Evolutionary conservation across 2,888 invertebrate genomes (phyloP), one percentile per base, ranked within the genome.

Genomic region (Siphlonurus alternatus): DNA sequence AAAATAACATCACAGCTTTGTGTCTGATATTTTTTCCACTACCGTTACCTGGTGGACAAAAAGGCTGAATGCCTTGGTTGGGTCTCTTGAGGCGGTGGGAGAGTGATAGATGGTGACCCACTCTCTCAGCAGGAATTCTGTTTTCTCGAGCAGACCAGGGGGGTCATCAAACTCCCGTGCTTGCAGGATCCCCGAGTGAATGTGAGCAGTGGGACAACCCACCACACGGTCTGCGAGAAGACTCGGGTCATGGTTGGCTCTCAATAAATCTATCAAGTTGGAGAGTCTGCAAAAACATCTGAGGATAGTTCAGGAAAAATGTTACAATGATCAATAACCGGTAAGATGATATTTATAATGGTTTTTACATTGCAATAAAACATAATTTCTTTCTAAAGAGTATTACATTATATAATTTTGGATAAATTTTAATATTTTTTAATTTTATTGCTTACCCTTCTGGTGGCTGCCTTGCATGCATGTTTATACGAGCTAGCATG

Each of bases 101-200:
- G 86, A 86, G 72, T 94, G 88, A 71, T 92, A 93, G 72, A 96
- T 87, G 66, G 83, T 85, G 19, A 97, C 90, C 99, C 99, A 99
- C 73, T 99, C 98, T 23, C 96, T 83, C 51, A 99, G 80, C 15
- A 99, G 79, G 70, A 82, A 90, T 75, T 99, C 98, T 0, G 96
- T 95, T 76, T 96, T 97, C 73, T 96, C 97, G 71, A 91, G 87
- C 59, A 97, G 79, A 23, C 93, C 95, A 0, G 93, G 93, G 1
- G 96, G 96, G 77, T 97, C 97, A 71, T 91, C 89, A 71, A 88
- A 91, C 71, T 93, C 93, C 65, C 91, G 84, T 38, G 91, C 89
- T 81, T 87, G 76, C 69, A 88, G 82, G 73, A 96, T 91, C 66
- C 95, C 95, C 63, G 93, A 89, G 75, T 95, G 93, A 72, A 96